Conservation (phyloP, 2,797 vertebrate genomes). For the Galago senegalensis region DNA sequence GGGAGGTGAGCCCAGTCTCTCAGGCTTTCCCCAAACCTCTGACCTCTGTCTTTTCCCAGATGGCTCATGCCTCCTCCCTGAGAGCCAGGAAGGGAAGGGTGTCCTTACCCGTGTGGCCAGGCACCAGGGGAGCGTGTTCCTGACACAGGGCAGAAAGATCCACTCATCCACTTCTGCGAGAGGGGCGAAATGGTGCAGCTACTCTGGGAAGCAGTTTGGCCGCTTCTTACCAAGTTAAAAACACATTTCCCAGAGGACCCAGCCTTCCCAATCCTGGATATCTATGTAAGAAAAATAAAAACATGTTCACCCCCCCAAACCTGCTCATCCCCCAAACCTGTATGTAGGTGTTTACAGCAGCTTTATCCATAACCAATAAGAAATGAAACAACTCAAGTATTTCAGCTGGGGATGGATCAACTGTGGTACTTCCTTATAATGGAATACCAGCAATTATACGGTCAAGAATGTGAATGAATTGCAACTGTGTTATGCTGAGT, state of each 20-base stretch:
- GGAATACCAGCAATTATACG: not conserved
- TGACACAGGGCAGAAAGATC: not conserved
- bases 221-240: constrained; percentile 42
- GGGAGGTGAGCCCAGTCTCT: not conserved
- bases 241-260: not conserved
- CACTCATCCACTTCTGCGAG: not conserved
- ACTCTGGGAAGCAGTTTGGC: not conserved
- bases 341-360: not conserved
- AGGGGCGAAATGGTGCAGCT: not conserved
- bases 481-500: not conserved
- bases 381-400: not conserved
- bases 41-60: not conserved
- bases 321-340: not conserved
- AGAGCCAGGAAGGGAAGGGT: constrained; percentile 82
- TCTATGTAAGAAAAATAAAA: constrained; percentile 25
- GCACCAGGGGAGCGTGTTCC: accelerated
- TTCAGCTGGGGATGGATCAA: not conserved
- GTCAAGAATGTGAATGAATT: not conserved
- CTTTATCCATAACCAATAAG: not conserved
- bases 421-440: not conserved
- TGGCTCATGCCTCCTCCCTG: not conserved
- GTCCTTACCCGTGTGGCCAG: not conserved
- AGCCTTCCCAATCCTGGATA: not conserved
- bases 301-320: not conserved
- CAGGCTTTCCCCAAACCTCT: constrained; percentile 75